Conservation (phyloP, 2,113 vertebrate species). For the Bostrychus sinensis region DNA sequence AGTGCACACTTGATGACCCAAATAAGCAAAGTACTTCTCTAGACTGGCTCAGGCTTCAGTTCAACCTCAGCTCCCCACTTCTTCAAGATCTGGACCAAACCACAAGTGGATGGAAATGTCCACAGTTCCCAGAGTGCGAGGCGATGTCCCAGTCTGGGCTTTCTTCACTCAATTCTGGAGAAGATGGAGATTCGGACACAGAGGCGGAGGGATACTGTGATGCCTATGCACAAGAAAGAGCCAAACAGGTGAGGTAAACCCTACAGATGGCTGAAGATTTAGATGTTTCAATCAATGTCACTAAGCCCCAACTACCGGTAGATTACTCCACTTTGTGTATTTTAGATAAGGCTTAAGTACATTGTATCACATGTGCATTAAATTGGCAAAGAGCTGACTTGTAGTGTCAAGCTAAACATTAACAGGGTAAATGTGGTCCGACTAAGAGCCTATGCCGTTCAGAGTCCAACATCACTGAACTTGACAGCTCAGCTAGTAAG, state of each 20-base stretch:
- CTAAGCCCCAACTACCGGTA: slow-evolving; percentile 2
- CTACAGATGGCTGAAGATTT: slow-evolving; percentile 3
- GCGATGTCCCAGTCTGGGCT: slow-evolving; percentile 77
- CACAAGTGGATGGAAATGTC: slow-evolving; percentile 38
- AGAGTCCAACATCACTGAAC: slow-evolving; percentile 53
- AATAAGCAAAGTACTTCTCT: slow-evolving; percentile 68
- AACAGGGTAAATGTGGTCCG: slow-evolving; percentile 1
- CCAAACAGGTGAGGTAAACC: slow-evolving; percentile 85
- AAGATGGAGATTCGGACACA: slow-evolving; percentile 88
- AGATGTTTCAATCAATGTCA: neutral
- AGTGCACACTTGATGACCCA: slow-evolving; percentile 21
- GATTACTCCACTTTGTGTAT: slow-evolving; percentile 18
- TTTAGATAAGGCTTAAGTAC: slow-evolving; percentile 22
- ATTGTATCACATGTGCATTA: slow-evolving; percentile 10
- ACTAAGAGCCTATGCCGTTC: slow-evolving; percentile 28
- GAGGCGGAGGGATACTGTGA: slow-evolving; percentile 94
- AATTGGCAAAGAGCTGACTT: slow-evolving; percentile 4
- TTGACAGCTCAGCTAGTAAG: slow-evolving; percentile 29
- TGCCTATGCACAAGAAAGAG: slow-evolving; percentile 85
- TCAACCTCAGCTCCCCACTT: slow-evolving; percentile 80
- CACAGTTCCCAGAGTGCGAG: slow-evolving; percentile 74
- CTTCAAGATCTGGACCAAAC: slow-evolving; percentile 80
- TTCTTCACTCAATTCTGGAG: slow-evolving; percentile 87
- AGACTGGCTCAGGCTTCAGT: slow-evolving; percentile 76
- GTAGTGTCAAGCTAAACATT: slow-evolving; percentile 42